A percentile compares a stretch with the other conserved stretches of the same genome.
Conservation (phyloP, 2,888 invertebrate species). For the Philereme transversata region DNA sequence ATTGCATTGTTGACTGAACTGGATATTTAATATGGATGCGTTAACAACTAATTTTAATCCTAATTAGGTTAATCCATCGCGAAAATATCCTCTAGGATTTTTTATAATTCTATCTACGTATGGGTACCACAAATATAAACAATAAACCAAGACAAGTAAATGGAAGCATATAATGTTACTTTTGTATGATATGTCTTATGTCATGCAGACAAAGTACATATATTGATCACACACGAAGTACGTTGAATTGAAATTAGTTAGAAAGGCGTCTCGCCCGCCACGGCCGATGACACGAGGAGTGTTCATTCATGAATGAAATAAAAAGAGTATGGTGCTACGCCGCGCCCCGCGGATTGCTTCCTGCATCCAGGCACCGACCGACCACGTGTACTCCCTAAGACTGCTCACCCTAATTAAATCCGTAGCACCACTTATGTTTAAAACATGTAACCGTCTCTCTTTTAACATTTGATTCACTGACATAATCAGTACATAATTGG, state of each 20-base stretch:
- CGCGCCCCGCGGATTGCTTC: slow-evolving; percentile 67
- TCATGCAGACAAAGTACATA: slow-evolving; percentile 7
- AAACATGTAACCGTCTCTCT: slow-evolving; percentile 31
- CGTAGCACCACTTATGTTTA: slow-evolving; percentile 47
- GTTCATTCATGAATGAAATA: slow-evolving; percentile 56
- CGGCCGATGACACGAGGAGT: slow-evolving; percentile 63
- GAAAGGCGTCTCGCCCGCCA: slow-evolving; percentile 37
- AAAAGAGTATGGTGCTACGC: slow-evolving; percentile 56
- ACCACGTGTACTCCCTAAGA: slow-evolving; percentile 49
- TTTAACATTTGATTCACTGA: slow-evolving; percentile 14
- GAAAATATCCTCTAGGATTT: too few relatives aligned
- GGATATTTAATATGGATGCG: too few relatives aligned
- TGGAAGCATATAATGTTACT: too few relatives aligned
- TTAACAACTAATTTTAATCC: too few relatives aligned
- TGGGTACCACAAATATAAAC: too few relatives aligned
- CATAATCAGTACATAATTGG: too few relatives aligned
- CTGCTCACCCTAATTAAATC: slow-evolving; percentile 53
- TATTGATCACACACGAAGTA: slow-evolving; percentile 15
- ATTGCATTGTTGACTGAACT: too few relatives aligned
- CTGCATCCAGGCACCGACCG: slow-evolving; percentile 52
- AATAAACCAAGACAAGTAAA: too few relatives aligned
- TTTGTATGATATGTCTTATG: background rate
- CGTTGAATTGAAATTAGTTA: slow-evolving; percentile 25
- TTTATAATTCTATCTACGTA: too few relatives aligned
- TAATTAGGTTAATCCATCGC: too few relatives aligned